phyloP scores from a whole-genome alignment of 2,888 invertebrate genomes.

The Melieria crassipennis region DNA sequence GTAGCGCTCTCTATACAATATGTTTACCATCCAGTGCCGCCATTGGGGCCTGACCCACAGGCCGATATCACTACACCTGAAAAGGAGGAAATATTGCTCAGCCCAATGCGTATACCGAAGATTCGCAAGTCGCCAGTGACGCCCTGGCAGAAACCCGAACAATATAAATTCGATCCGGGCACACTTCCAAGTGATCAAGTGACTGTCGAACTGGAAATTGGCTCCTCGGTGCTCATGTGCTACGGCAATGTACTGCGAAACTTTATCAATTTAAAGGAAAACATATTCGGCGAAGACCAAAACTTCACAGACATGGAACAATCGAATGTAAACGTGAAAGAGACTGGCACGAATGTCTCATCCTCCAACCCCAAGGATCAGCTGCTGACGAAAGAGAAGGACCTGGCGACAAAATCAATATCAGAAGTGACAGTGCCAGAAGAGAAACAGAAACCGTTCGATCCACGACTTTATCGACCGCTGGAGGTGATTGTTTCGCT shows the following conservation, averaged over 20 bases:
- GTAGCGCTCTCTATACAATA: slow-evolving; percentile 91
- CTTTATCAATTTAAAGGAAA: slow-evolving; percentile 92
- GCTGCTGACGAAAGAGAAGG: slow-evolving; percentile 53
- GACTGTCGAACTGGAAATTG: slow-evolving; percentile 91
- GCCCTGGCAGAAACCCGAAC: slow-evolving; percentile 74
- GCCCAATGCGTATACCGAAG: slow-evolving; percentile 90
- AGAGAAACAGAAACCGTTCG: slow-evolving; percentile 78
- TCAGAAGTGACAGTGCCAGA: slow-evolving; percentile 65
- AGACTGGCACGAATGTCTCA: slow-evolving; percentile 62
- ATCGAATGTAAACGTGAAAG: slow-evolving; percentile 67
- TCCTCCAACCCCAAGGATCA: slow-evolving; percentile 63
- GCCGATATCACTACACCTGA: slow-evolving; percentile 94
- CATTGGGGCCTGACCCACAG: slow-evolving; percentile 86
- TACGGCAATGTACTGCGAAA: slow-evolving; percentile 92
- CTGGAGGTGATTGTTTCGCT: slow-evolving; percentile 91
- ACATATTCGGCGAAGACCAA: slow-evolving; percentile 97
- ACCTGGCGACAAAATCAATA: slow-evolving; percentile 63
- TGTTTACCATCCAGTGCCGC: slow-evolving; percentile 91
- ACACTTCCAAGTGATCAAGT: slow-evolving; percentile 88
- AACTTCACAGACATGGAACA: slow-evolving; percentile 92
- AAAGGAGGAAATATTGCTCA: slow-evolving; percentile 90
- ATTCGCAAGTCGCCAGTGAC: slow-evolving; percentile 77
- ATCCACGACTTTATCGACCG: slow-evolving; percentile 88
- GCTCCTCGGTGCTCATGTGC: slow-evolving; percentile 89
- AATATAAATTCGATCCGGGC: slow-evolving; percentile 86